phyloP scores from a whole-genome alignment of 2,888 invertebrate species.

The Drosophila incognita region DNA sequence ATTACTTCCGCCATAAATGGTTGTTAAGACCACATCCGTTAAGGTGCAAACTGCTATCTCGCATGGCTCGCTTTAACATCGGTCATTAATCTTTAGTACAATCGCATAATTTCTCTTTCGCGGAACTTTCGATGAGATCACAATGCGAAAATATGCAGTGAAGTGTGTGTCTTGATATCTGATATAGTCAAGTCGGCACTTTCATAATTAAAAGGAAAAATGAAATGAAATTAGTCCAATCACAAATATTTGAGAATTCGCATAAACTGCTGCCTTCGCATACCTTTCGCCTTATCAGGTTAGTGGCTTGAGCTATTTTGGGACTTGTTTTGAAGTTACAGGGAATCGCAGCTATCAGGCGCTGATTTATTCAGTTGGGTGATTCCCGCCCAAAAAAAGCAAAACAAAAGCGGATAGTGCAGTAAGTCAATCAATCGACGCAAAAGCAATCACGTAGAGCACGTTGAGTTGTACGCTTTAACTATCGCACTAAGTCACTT shows the following conservation, averaged over 20 bases:
- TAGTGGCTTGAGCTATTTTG: background rate
- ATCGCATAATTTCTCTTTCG: slow-evolving; percentile 43
- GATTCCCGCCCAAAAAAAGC: background rate
- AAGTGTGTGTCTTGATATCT: slow-evolving; percentile 9
- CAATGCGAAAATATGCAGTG: slow-evolving; percentile 57
- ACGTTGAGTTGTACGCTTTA: background rate
- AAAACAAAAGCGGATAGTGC: background rate
- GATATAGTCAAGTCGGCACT: slow-evolving; percentile 28
- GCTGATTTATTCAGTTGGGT: slow-evolving; percentile 17
- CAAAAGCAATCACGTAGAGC: background rate
- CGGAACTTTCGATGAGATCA: slow-evolving; percentile 66
- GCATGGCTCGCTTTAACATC: slow-evolving; percentile 27
- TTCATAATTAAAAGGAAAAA: slow-evolving; percentile 39
- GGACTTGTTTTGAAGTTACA: background rate
- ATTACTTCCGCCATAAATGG: background rate
- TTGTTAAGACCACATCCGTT: slow-evolving; percentile 11
- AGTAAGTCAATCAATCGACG: background rate
- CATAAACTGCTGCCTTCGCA: slow-evolving; percentile 26
- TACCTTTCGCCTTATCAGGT: slow-evolving; percentile 23
- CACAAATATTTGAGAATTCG: slow-evolving; percentile 16
- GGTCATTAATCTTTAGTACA: slow-evolving; percentile 30
- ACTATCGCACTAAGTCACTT: background rate
- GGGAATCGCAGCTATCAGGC: slow-evolving; percentile 20
- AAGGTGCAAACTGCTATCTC: slow-evolving; percentile 25
- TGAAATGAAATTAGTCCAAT: background rate